Evolutionary conservation across 2,113 vertebrate species (phyloP).

Genomic region (Dendropsophus ebraccatus): DNA sequence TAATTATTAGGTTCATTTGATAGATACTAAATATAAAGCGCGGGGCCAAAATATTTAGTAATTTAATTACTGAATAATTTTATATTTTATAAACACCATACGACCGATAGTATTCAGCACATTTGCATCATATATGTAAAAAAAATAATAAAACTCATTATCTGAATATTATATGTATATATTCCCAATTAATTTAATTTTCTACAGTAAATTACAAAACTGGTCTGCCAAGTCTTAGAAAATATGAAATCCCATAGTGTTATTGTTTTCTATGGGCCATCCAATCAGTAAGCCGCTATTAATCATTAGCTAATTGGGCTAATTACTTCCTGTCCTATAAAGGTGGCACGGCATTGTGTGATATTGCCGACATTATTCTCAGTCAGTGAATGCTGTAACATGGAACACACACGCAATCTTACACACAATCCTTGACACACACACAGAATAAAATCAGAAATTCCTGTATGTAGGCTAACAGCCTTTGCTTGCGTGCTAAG

Average conservation of each 20-base stretch:
- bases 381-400: neutral
- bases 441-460: constrained; percentile 21
- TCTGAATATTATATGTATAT: too few relatives aligned
- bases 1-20: too few relatives aligned
- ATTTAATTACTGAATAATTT: too few relatives aligned
- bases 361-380: neutral
- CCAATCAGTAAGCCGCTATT: neutral
- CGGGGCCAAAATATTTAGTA: too few relatives aligned
- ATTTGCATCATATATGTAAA: too few relatives aligned
- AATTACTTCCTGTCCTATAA: neutral
- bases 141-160: too few relatives aligned
- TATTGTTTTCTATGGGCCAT: neutral
- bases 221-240: neutral
- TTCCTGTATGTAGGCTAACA: constrained; percentile 68
- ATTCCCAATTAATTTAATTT: too few relatives aligned
- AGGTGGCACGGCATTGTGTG: neutral
- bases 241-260: neutral
- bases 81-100: too few relatives aligned
- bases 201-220: too few relatives aligned
- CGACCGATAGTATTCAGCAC: too few relatives aligned
- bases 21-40: too few relatives aligned
- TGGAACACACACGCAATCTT: neutral
- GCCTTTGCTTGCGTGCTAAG: constrained; percentile 81
- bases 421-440: constrained; percentile 38
- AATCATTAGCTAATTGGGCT: neutral